These are phyloP conservation scores for Haliclona indistincta DNA, from an alignment of 37 sponge, comb jelly and placozoan genomes.

Conservation along the genomic window DNA sequence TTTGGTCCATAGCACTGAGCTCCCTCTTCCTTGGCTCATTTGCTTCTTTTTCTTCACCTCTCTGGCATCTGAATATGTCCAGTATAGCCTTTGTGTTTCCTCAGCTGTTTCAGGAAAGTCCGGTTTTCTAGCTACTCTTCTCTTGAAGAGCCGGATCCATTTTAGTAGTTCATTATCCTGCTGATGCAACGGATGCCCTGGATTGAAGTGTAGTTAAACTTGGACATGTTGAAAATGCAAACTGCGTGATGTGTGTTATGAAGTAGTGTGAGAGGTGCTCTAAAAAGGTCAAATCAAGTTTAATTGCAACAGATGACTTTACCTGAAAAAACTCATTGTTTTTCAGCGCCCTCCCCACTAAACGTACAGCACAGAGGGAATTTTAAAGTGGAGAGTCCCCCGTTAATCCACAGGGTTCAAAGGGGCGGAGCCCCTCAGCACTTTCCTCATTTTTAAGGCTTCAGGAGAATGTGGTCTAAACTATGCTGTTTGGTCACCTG, in stretches of 20 bases:
- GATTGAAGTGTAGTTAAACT: no score
- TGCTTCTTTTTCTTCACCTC: background rate
- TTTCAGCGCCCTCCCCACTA: conserved; percentile 80
- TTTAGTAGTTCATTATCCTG: background rate
- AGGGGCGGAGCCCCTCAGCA: no score
- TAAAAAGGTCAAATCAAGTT: no score
- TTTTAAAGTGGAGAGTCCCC: no score
- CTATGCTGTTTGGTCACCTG: conserved; percentile 63
- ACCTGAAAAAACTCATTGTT: conserved; percentile 77
- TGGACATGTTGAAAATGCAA: no score
- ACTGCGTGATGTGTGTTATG: background rate
- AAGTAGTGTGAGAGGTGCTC: background rate
- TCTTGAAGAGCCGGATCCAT: no score
- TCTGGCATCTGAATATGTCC: no score
- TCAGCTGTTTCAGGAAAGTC: background rate
- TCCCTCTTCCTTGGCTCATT: background rate
- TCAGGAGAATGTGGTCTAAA: conserved; percentile 54
- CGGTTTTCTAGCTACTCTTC: background rate
- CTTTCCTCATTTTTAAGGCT: conserved; percentile 78
- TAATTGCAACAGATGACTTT: conserved; percentile 44
- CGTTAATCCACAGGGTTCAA: no score
- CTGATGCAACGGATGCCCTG: no score
- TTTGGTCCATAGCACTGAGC: background rate
- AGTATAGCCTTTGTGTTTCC: background rate
- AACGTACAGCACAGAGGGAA: conserved; percentile 82